Evolutionary conservation across 2,797 vertebrate species (phyloP), one percentile per base, ranked within the genome.

Genomic region (Clarias fuscus): DNA sequence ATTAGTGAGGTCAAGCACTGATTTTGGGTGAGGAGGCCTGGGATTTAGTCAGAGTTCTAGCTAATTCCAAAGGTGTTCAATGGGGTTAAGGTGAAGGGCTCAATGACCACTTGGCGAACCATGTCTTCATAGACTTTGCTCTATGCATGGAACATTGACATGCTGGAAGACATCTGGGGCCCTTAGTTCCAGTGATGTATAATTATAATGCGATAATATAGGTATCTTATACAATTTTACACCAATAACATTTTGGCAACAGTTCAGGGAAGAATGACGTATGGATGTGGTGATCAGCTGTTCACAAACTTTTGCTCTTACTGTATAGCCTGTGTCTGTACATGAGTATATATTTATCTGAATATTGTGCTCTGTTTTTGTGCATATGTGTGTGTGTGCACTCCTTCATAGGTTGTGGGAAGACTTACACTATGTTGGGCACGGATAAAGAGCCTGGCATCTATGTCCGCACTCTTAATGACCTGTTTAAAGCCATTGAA

Each of bases 381-480:
- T 86, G 64, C 77, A 56, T 67, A 22, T 87, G 30, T 83, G 10
- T 83, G 68, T 67, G 53, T 88, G 17, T 68, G 48, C 83, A 0
- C 81, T 11, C 88, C 53, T 82, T 18, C 89, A 53, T 53, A 98
- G 97, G 98, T 86, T 98, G 97, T 77, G 97, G 98, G 88, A 99
- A 99, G 92, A 99, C 98, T 0, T 98, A 98, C 92, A 98, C 98
- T 75, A 99, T 99, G 98, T 88, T 99, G 91, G 97, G 98, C 75
- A 98, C 97, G 0, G 96, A 98, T 91, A 93, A 92, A 0, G 97
- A 98, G 89, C 97, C 97, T 0, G 98, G 97, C 72, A 97, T 99
- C 93, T 98, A 98, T 0, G 94, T 97, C 0, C 95, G 94, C 14
- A 97, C 96, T 0, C 93, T 99, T 85, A 96, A 97, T 0, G 97